Evolutionary conservation across 2,888 invertebrate species (phyloP).

Genomic region (Philaethria dido): DNA sequence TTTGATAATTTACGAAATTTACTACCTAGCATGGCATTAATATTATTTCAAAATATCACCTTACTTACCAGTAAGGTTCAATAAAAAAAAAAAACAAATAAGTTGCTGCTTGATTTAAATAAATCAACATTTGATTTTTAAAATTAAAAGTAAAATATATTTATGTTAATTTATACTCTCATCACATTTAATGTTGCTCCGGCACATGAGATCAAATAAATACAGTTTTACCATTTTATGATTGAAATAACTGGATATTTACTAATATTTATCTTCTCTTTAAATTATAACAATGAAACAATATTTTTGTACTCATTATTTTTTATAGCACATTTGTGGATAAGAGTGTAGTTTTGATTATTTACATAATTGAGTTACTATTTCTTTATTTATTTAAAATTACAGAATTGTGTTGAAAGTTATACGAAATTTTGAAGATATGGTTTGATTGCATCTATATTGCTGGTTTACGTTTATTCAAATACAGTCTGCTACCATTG

Average conservation of each 20-base stretch:
- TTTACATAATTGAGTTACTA: not conserved
- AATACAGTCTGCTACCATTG: too few species aligned
- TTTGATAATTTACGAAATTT: not conserved
- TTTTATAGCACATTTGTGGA: not conserved
- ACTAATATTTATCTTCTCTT: not conserved
- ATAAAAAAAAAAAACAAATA: not conserved
- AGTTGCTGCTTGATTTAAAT: constrained; percentile 1
- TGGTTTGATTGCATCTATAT: too few species aligned
- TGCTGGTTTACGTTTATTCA: not conserved
- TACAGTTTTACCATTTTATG: constrained; percentile 8
- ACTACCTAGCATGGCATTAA: not conserved
- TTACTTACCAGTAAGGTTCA: too few species aligned
- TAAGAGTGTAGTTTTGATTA: not conserved
- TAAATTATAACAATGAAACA: not conserved
- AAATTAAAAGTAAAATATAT: constrained; percentile 13
- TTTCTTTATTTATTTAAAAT: not conserved
- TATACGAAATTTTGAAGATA: too few species aligned
- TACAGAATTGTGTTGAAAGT: too few species aligned
- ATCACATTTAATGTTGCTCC: constrained; percentile 8
- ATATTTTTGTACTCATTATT: constrained; percentile 20
- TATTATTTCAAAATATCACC: too few species aligned
- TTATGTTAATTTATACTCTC: constrained; percentile 7
- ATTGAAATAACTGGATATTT: not conserved
- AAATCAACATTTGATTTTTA: not conserved
- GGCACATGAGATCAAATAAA: constrained; percentile 29